Base-by-base conservation (phyloP, 2,113 vertebrate genomes). In the Carassius gibelio region DNA sequence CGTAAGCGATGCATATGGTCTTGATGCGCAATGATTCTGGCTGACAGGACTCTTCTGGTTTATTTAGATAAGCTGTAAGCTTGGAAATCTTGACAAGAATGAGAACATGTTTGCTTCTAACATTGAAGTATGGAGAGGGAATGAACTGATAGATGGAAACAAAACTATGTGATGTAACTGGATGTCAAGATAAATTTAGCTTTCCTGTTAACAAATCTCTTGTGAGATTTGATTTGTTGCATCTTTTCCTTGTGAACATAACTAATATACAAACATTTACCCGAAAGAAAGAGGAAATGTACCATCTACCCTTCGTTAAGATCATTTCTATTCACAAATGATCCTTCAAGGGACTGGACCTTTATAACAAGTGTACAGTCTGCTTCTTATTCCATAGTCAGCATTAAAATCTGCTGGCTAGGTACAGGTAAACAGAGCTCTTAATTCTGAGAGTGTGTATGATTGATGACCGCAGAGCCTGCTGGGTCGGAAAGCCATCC, bases 351-450 rank as follows among this genome's bases (percentile, higher is more conserved):
- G 14, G 26, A 85, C 64, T 3, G 8, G 59, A 23, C 26, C 79
- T 68, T 86, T 23, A 26, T 81, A 68, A 57, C 42, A 42, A 50
- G n/a, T 11, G 26, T 52, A 52, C 1, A 3, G 19, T 81, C 66
- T 26, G 50, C 66, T 78, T 75, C 50, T 81, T 84, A 77, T 74
- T 75, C 61, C 42, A 23, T 57, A 77, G 81, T 84, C 83, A 84
- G 85, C 88, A 82, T 38, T 77, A 82, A 88, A 86, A 87, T 76
- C 55, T 30, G 78, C 88, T 82, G 75, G 64, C 88, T 78, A 42
- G 85, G 77, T 82, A 86, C 71, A 77, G 71, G 72, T 81, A 87
- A 88, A 82, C 83, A 77, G 78, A 81, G 72, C 64, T 62, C 71
- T 88, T 88, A 82, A 84, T 88, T 69, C 74, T 82, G 34, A 45